Base-by-base conservation (phyloP, 2,888 invertebrate genomes). In the Epinotia nisella region DNA sequence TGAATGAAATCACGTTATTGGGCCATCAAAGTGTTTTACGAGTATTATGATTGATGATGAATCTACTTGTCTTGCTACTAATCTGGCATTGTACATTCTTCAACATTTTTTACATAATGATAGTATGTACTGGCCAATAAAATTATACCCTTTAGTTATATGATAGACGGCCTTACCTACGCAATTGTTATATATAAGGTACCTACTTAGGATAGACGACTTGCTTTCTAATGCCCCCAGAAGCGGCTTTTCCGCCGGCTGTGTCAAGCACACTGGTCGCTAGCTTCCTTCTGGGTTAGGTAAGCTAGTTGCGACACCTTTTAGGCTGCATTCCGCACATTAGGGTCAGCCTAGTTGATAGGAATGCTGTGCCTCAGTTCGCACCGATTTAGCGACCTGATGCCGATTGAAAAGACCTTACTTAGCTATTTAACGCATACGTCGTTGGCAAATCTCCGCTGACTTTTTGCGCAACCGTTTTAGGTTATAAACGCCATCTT, bases 381-480 rank as follows among this genome's bases (percentile, higher is more conserved):
- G 21, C 73, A 58, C 60, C 41, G 45, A 67, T 64, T 60, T 73
- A 61, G 62, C 72, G 49, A 62, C 64, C 53, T 62, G 69, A 68
- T 73, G 73, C 58, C 73, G 73, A 59, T 69, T 58, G 68, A 51
- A 73, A 72, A 72, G 72, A 53, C 73, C 73, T 73, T 73, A 73
- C 68, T 41, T 24, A 64, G 58, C 17, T 49, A 15, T 73, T 68
- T 69, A 73, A 62, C 68, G 58, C 45, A 11, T 56, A 24, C 56
- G 64, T 69, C 61, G 62, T 73, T 73, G 62, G 68, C 58, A 73
- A 71, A 67, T 69, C 62, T 58, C 58, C 24, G 35, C 21, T 17
- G 21, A 41, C 45, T 49, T 45, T 71, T 69, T 73, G 29, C 64
- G 73, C 41, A 73, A 73, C 29, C 11, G 5, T 66, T 60, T 71